Evolutionary conservation across 2,888 invertebrate genomes (phyloP), one percentile per base, ranked within the genome.

Genomic region (Nycteola revayana): DNA sequence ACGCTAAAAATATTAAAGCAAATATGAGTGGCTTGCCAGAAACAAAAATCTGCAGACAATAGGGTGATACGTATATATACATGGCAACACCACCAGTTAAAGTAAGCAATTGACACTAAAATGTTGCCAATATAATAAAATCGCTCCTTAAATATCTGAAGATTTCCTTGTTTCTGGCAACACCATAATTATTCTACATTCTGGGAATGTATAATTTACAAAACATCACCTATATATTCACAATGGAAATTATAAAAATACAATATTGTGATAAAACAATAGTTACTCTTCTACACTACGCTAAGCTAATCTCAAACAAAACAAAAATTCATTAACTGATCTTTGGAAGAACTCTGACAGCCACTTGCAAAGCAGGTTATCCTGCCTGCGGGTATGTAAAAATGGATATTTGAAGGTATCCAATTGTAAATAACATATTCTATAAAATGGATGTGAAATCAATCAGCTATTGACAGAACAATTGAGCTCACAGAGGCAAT

Each of bases 1-100:
- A 66, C 53, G 66, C 71, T 74, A 77, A 67, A 49, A 61, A 68
- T 67, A 70, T 72, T 75, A 77, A 81, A 81, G 78, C 79, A 76
- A 82, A 73, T 66, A 26, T 66, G 72, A 68, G 50, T 56, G 54
- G 2, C 14, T 14, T 14, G 14, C 14, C 14, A 14, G 14, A 14
- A 14, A 14, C 14, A 14, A 3, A 5, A 14, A 14, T 5, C 14
- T 14, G 5, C 14, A 14, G 5, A 14, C 5, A 14, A n/a, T n/a
- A n/a, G n/a, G n/a, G n/a, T n/a, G n/a, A n/a, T n/a, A n/a, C n/a
- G n/a, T n/a, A n/a, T n/a, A n/a, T n/a, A n/a, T n/a, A n/a, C n/a
- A n/a, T n/a, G n/a, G 14, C 14, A 14, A 14, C 14, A 14, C 14
- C 14, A n/a, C n/a, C n/a, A n/a, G n/a, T n/a, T n/a, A n/a, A n/a